Percentiles rank a stretch among this genome's conserved stretches.
Evolutionary conservation across 2,113 vertebrate species (phyloP).

Genomic region (Hyperopisus bebe): DNA sequence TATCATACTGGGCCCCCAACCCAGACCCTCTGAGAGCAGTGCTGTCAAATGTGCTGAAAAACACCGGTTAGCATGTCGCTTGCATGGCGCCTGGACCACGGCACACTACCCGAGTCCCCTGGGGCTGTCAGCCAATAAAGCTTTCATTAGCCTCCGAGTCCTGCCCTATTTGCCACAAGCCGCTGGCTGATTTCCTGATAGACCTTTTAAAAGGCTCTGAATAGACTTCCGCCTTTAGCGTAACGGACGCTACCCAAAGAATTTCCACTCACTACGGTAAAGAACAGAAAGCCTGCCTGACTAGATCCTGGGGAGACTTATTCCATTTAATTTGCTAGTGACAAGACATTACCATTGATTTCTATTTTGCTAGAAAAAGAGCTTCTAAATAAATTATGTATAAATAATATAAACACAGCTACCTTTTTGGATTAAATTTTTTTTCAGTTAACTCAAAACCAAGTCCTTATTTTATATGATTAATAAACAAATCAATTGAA

Average conservation of each 20-base stretch:
- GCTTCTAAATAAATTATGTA: background rate
- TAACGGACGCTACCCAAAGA: background rate
- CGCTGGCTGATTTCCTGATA: background rate
- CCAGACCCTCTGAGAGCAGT: background rate
- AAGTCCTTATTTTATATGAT: background rate
- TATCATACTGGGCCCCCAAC: no score
- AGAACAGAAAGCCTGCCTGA: slow-evolving; percentile 12
- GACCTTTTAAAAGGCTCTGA: background rate
- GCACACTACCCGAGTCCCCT: background rate
- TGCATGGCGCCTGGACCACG: background rate
- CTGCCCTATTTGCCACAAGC: background rate
- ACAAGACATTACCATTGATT: slow-evolving; percentile 11
- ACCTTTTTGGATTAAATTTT: background rate
- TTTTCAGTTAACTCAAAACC: background rate
- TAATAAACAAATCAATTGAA: background rate
- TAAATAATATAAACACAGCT: background rate
- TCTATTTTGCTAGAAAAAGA: background rate
- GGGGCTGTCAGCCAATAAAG: background rate
- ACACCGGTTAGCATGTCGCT: background rate
- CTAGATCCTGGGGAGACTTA: slow-evolving; percentile 26
- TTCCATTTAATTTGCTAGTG: slow-evolving; percentile 24
- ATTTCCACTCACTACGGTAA: background rate
- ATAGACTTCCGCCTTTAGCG: background rate
- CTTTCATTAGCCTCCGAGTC: background rate
- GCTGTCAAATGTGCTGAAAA: background rate